Conservation (phyloP, 2,888 invertebrate species). For the Papilio demoleus region DNA sequence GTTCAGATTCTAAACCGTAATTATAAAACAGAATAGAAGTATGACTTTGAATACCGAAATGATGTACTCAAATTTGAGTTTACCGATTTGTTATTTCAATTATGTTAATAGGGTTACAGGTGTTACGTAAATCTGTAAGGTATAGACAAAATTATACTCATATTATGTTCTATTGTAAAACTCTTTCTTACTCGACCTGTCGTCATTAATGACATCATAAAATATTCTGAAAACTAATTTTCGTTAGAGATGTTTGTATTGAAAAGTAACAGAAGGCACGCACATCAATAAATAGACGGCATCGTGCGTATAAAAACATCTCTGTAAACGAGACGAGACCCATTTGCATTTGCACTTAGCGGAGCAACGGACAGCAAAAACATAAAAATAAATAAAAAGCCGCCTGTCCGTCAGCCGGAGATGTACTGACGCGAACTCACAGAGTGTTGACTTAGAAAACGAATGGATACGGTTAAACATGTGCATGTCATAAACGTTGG, state of each 20-base stretch:
- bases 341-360: conserved; percentile 77
- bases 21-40: not conserved
- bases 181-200: too few species aligned
- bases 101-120: not conserved
- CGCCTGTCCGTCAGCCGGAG: conserved; percentile 57
- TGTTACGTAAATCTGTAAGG: too few species aligned
- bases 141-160: not conserved
- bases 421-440: conserved; percentile 47
- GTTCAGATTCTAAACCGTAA: not conserved
- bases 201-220: conserved; percentile 10
- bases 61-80: not conserved
- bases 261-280: conserved; percentile 51
- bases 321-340: conserved; percentile 74
- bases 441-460: conserved; percentile 35
- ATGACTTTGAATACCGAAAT: not conserved
- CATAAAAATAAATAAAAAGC: conserved; percentile 63
- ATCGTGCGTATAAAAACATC: conserved; percentile 69
- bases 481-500: conserved; percentile 22
- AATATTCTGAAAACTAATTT: conserved; percentile 25
- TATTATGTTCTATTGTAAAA: conserved; percentile 19
- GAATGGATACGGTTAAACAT: conserved; percentile 30
- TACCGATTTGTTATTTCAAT: not conserved
- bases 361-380: conserved; percentile 64
- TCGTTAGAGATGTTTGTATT: conserved; percentile 48
- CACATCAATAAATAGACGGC: conserved; percentile 63